phyloP scores from a whole-genome alignment of 2,113 vertebrate genomes.

The Callopanchax toddi region DNA sequence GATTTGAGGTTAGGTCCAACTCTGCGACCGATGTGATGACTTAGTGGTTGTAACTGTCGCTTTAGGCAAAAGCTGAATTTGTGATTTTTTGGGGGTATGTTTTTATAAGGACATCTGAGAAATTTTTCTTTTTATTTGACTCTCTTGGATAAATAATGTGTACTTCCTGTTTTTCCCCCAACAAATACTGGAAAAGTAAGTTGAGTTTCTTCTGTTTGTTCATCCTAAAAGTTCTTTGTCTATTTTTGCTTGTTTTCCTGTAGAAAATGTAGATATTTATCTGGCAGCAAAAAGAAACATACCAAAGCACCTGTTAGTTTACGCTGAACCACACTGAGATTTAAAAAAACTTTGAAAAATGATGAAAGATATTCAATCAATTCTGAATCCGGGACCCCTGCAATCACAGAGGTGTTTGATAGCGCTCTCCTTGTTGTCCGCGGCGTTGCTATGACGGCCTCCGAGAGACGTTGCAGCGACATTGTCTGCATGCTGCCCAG shows the following conservation, averaged over 20 bases:
- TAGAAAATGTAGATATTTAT: conserved; percentile 75
- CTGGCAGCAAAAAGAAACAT: conserved; percentile 72
- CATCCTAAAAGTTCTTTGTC: conserved; percentile 61
- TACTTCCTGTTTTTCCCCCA: conserved; percentile 48
- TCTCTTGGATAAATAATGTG: conserved; percentile 47
- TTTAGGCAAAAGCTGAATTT: conserved; percentile 33
- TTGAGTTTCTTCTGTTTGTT: conserved; percentile 62
- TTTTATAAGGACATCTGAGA: conserved; percentile 67
- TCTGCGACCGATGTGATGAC: conserved; percentile 59
- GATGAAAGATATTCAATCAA: conserved; percentile 69
- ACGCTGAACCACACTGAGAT: conserved; percentile 59
- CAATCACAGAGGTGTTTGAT: conserved; percentile 70
- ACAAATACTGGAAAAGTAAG: conserved; percentile 70
- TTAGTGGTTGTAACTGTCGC: conserved; percentile 35
- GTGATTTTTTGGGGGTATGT: conserved; percentile 46
- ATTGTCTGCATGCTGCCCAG: conserved; percentile 64
- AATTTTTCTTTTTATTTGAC: conserved; percentile 54
- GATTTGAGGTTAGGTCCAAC: conserved; percentile 53
- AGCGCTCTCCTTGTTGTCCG: conserved; percentile 56
- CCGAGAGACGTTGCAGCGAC: conserved; percentile 60
- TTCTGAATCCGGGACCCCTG: conserved; percentile 75
- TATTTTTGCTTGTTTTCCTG: conserved; percentile 58
- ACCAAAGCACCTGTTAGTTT: conserved; percentile 79
- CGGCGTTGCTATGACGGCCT: conserved; percentile 71
- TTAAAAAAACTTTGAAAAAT: conserved; percentile 41